These are phyloP conservation scores for Heliothis peltigera DNA, from an alignment of 2,888 invertebrate genomes.

Conservation along the genomic window DNA sequence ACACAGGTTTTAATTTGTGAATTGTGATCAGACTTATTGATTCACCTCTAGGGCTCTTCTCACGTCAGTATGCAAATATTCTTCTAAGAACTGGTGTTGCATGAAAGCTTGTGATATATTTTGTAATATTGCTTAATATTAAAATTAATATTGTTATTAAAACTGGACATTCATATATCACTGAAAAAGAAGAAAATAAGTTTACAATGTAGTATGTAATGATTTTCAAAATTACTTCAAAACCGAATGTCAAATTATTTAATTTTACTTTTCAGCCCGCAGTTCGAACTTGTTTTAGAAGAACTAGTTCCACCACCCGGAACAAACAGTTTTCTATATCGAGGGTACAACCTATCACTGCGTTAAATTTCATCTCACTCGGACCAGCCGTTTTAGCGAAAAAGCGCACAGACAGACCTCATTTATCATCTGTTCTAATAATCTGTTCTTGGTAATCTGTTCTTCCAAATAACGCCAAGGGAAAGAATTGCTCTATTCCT, in stretches of 20 bases:
- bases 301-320: too few relatives aligned
- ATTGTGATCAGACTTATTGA: constrained; percentile 6
- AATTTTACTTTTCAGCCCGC: too few relatives aligned
- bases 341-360: too few relatives aligned
- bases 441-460: too few relatives aligned
- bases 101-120: constrained; percentile 74
- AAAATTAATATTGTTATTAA: constrained; percentile 67
- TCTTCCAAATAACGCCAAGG: too few relatives aligned
- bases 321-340: too few relatives aligned
- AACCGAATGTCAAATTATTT: not conserved
- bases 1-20: too few relatives aligned
- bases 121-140: constrained; percentile 65
- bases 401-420: not conserved
- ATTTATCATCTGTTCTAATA: too few relatives aligned
- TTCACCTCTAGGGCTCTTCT: not conserved
- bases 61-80: constrained; percentile 59
- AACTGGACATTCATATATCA: constrained; percentile 87
- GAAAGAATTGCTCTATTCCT: too few relatives aligned
- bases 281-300: too few relatives aligned
- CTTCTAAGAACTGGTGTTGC: constrained; percentile 72
- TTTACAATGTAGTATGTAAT: not conserved
- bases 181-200: constrained; percentile 78
- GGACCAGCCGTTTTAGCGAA: not conserved
- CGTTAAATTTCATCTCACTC: not conserved
- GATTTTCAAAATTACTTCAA: not conserved